Conservation (phyloP, 2,888 invertebrate genomes). For the Torymus tubicola region DNA sequence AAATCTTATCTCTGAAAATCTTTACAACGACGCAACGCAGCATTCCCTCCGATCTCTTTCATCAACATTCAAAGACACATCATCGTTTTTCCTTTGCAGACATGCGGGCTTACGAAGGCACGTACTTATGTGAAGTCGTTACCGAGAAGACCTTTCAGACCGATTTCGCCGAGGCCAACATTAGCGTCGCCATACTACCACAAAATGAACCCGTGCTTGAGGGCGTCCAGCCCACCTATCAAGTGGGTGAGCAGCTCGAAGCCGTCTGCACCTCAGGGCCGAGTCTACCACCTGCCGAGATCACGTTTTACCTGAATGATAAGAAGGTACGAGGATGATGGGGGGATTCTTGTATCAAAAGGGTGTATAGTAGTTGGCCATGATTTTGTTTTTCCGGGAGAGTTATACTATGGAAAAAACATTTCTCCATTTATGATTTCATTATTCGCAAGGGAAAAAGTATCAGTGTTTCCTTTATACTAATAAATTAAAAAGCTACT, state of each 20-base stretch:
- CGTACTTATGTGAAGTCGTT: conserved; percentile 72
- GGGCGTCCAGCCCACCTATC: conserved; percentile 70
- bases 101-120: conserved; percentile 62
- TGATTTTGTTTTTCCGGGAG: no score
- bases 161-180: conserved; percentile 69
- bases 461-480: no score
- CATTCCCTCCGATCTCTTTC: no score
- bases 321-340: conserved; percentile 67
- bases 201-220: conserved; percentile 68
- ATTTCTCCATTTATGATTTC: no score
- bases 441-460: no score
- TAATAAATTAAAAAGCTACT: no score
- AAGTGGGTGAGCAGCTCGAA: conserved; percentile 70
- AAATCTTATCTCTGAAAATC: no score
- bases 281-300: conserved; percentile 70
- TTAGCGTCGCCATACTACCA: conserved; percentile 71
- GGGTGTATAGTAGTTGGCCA: not conserved
- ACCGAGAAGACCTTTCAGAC: conserved; percentile 70
- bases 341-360: conserved; percentile 6
- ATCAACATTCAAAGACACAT: not conserved
- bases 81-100: conserved; percentile 20
- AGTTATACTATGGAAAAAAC: no score
- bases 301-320: conserved; percentile 71
- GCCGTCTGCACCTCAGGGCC: conserved; percentile 72
- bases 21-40: no score